phyloP scores from a whole-genome alignment of 2,113 vertebrate species.

The Stigmatopora argus region DNA sequence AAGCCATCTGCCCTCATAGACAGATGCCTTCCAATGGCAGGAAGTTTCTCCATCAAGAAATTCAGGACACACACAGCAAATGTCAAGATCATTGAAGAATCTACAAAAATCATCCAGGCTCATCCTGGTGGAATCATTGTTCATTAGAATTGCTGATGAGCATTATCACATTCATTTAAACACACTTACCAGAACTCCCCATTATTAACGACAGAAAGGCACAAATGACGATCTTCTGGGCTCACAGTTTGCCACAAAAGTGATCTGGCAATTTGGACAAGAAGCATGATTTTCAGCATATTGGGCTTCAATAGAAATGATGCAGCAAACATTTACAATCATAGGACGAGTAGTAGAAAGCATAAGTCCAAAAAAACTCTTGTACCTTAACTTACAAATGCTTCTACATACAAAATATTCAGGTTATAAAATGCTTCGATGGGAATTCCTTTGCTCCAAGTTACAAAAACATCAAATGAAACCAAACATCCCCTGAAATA shows the following conservation, averaged over 20 bases:
- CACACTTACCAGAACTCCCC: conserved; percentile 70
- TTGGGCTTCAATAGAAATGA: not conserved
- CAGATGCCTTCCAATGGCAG: conserved; percentile 42
- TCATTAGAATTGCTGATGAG: not conserved
- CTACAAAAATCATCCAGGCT: conserved; percentile 51
- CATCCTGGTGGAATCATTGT: conserved; percentile 53
- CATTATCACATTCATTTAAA: not conserved
- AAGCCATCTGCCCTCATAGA: conserved; percentile 61
- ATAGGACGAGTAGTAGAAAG: no score
- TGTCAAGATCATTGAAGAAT: conserved; percentile 50
- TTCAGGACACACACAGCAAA: conserved; percentile 55
- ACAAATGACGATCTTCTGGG: conserved; percentile 34
- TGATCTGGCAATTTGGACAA: conserved; percentile 44
- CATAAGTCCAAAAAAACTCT: no score
- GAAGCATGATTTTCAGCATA: not conserved
- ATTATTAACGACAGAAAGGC: conserved; percentile 40
- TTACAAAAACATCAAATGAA: no score
- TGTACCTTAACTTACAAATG: no score
- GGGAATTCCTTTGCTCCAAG: no score
- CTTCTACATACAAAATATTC: no score
- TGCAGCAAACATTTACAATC: not conserved
- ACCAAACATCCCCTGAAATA: no score
- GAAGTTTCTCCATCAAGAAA: conserved; percentile 53
- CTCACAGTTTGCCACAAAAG: conserved; percentile 55
- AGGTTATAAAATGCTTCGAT: no score